phyloP scores from a whole-genome alignment of 2,888 invertebrate genomes.

The Cinara cedri region DNA sequence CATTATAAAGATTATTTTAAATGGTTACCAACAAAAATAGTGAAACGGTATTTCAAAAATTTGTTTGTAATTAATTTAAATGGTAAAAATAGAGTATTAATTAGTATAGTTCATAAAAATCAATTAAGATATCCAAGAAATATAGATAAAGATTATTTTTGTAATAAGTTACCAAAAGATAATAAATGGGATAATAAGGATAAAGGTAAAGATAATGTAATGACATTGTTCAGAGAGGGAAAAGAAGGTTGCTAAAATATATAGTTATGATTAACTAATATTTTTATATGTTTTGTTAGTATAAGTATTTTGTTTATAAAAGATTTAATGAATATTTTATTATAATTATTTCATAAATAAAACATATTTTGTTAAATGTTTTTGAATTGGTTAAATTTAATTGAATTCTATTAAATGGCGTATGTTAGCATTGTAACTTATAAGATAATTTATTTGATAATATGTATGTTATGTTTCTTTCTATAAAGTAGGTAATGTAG shows the following conservation, averaged over 20 bases:
- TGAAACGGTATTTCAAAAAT: background rate
- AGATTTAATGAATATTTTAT: too few species aligned
- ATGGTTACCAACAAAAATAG: slow-evolving; percentile 6
- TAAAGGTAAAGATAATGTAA: background rate
- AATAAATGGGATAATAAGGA: background rate
- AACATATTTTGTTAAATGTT: too few species aligned
- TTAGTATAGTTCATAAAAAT: background rate
- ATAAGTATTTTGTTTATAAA: too few species aligned
- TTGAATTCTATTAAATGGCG: too few species aligned
- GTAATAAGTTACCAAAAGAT: background rate
- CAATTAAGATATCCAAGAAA: background rate
- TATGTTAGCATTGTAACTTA: too few species aligned
- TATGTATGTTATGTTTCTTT: too few species aligned
- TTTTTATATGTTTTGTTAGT: too few species aligned
- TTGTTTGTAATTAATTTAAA: background rate
- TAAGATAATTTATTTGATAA: too few species aligned
- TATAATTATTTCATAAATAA: too few species aligned
- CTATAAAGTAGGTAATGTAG: too few species aligned
- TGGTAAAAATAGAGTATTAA: background rate
- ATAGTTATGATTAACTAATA: background rate
- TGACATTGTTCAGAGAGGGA: background rate
- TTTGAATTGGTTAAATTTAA: too few species aligned
- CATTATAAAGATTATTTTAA: slow-evolving; percentile 10
- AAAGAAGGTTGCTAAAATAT: background rate
- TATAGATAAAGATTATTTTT: background rate